These are phyloP conservation scores for Bathybates hornii DNA, from an alignment of 2,113 vertebrate genomes.

Conservation along the genomic window DNA sequence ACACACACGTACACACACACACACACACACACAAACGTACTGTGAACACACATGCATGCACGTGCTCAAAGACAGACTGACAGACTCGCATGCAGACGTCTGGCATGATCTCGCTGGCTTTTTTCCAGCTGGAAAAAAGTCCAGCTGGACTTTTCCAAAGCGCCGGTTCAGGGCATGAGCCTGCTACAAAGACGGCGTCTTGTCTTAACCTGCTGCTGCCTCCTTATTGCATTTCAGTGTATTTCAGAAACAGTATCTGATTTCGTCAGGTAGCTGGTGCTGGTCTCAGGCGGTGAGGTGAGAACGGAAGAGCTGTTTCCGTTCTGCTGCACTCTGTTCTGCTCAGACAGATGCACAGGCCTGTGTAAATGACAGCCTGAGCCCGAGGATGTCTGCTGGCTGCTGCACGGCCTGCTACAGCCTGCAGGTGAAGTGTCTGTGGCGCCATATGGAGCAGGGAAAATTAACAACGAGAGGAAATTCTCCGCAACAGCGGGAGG, in stretches of 20 bases:
- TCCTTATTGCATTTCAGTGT: background rate
- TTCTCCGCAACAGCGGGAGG: constrained; percentile 95
- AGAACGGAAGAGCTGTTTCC: constrained; percentile 68
- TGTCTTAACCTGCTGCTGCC: background rate
- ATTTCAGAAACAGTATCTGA: background rate
- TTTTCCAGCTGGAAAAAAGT: constrained; percentile 9
- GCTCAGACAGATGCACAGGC: constrained; percentile 91
- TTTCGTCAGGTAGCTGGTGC: constrained; percentile 68
- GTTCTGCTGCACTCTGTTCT: constrained; percentile 29
- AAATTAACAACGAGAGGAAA: constrained; percentile 99
- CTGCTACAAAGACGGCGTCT: background rate
- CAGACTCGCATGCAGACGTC: background rate
- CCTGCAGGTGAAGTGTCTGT: constrained; percentile 99
- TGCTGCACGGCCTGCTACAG: constrained; percentile 92
- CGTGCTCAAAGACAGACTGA: background rate
- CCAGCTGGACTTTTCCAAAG: constrained; percentile 17
- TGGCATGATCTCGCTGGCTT: constrained; percentile 31
- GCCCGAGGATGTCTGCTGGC: constrained; percentile 93
- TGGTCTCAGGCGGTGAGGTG: constrained; percentile 81
- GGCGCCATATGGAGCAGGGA: constrained; percentile 99
- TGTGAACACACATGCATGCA: background rate
- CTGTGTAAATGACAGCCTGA: constrained; percentile 97
- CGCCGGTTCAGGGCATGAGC: background rate
- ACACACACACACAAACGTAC: background rate
- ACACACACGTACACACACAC: background rate